phyloP scores from a whole-genome alignment of 2,113 vertebrate species.

The Podarcis muralis region DNA sequence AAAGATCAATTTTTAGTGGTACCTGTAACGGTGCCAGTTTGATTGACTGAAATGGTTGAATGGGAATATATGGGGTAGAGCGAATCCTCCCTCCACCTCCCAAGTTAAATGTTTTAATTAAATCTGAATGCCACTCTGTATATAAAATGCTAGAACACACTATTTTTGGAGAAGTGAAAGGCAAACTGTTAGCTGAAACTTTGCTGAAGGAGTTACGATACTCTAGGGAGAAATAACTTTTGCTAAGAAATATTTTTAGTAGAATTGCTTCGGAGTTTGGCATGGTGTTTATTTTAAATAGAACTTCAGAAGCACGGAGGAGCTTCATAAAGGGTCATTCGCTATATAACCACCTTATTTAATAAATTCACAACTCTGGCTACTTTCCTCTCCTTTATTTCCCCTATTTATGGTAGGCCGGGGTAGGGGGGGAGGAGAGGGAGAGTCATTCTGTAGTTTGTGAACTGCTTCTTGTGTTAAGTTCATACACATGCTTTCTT shows the following conservation, averaged over 20 bases:
- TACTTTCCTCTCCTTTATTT: slow-evolving; percentile 29
- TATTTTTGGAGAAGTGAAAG: not conserved
- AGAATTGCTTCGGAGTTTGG: slow-evolving; percentile 35
- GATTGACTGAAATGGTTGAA: too few relatives aligned
- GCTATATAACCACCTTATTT: slow-evolving; percentile 59
- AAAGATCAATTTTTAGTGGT: too few relatives aligned
- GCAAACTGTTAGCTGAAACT: slow-evolving; percentile 15
- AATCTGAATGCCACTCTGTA: slow-evolving; percentile 7
- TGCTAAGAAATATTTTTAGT: slow-evolving; percentile 41
- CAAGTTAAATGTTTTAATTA: slow-evolving; percentile 24
- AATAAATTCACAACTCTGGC: slow-evolving; percentile 42
- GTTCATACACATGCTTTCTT: slow-evolving; percentile 46
- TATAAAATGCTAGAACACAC: slow-evolving; percentile 1
- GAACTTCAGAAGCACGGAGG: slow-evolving; percentile 57
- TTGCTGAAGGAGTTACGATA: slow-evolving; percentile 29
- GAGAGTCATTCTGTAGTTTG: slow-evolving; percentile 57
- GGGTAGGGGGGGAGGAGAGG: slow-evolving; percentile 37
- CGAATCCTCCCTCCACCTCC: not conserved
- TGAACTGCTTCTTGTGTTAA: slow-evolving; percentile 61
- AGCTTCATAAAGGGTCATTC: slow-evolving; percentile 48
- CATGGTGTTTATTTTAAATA: slow-evolving; percentile 49
- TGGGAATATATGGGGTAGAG: too few relatives aligned
- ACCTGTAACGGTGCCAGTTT: too few relatives aligned
- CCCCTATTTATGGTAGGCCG: slow-evolving; percentile 40
- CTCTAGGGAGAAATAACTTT: slow-evolving; percentile 3